Base-by-base conservation (phyloP, 2,113 vertebrate species). In the Istiophorus platypterus region DNA sequence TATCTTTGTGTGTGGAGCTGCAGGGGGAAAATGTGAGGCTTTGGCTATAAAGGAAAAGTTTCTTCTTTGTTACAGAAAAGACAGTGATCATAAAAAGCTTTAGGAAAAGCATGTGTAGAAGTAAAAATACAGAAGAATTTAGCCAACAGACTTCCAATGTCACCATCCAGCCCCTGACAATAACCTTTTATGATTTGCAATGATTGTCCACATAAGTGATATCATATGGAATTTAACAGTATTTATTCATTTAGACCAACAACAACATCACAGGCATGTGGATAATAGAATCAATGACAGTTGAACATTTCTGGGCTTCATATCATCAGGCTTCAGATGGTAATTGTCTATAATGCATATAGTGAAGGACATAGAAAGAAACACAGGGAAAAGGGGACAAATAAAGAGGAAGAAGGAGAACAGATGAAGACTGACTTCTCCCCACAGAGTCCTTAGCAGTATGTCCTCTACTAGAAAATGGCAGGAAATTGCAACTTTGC, bases 401-500 rank as follows among this genome's bases (percentile, higher is more conserved):
- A 74, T 64, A 72, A 66, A 69, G 61, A 82, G 51, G 67, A 39
- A 71, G 47, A 34, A 78, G n/a, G 59, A 31, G 66, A 34, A 76
- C 34, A 68, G 74, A 56, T 27, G 61, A 49, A 24, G 7, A 12
- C 47, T 57, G 41, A 57, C 20, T 26, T 58, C 41, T 80, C 37
- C n/a, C 11, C 20, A 51, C 20, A 42, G 69, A 73, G 47, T 42
- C 27, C 49, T 22, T 15, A 18, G 64, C 49, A 74, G 73, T 37
- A 61, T 45, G 66, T 79, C 57, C 62, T 47, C 47, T 78, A 49
- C 56, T 37, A 5, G 47, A 24, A 72, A 89, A 83, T 88, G 66
- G 80, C 73, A 89, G 76, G 85, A 93, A 89, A 89, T 78, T 81
- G 74, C 77, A 89, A 90, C 71, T 87, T 78, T 79, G 86, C 71